Conservation (phyloP, 1,140 invertebrate genomes). For the Orius laevigatus region DNA sequence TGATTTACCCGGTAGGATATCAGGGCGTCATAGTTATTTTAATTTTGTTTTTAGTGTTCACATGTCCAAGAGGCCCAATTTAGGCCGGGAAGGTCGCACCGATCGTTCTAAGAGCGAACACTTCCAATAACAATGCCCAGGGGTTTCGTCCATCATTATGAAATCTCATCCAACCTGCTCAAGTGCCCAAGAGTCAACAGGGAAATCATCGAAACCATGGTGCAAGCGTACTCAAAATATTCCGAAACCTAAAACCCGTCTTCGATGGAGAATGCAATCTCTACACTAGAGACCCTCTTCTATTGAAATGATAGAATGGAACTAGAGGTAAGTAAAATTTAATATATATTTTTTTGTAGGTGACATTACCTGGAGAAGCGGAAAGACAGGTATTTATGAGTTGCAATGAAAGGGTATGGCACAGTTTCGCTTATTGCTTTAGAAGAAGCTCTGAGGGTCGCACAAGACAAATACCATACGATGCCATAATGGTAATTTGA, state of each 20-base stretch:
- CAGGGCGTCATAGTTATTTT: too few relatives aligned
- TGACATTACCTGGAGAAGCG: slow-evolving; percentile 95
- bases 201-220: slow-evolving; percentile 99
- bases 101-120: slow-evolving; percentile 88
- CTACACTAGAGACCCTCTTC: slow-evolving; percentile 92
- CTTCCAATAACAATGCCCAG: slow-evolving; percentile 99
- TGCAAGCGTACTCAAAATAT: slow-evolving; percentile 96
- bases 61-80: slow-evolving; percentile 73
- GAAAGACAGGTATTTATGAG: slow-evolving; percentile 92
- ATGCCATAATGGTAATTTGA: slow-evolving; percentile 40
- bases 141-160: slow-evolving; percentile 96
- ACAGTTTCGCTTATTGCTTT: slow-evolving; percentile 80
- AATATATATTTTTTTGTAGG: slow-evolving; percentile 30
- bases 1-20: slow-evolving; percentile 29
- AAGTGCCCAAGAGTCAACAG: slow-evolving; percentile 99
- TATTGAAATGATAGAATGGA: slow-evolving; percentile 92
- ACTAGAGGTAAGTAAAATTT: slow-evolving; percentile 48
- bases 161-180: slow-evolving; percentile 98
- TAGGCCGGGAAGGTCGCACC: slow-evolving; percentile 89
- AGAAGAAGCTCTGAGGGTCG: slow-evolving; percentile 93
- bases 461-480: slow-evolving; percentile 91
- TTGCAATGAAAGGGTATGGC: slow-evolving; percentile 97
- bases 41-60: slow-evolving; percentile 44
- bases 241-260: slow-evolving; percentile 92
- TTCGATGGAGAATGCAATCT: slow-evolving; percentile 99